Conservation (phyloP, 2,797 vertebrate species). For the Chelon labrosus region DNA sequence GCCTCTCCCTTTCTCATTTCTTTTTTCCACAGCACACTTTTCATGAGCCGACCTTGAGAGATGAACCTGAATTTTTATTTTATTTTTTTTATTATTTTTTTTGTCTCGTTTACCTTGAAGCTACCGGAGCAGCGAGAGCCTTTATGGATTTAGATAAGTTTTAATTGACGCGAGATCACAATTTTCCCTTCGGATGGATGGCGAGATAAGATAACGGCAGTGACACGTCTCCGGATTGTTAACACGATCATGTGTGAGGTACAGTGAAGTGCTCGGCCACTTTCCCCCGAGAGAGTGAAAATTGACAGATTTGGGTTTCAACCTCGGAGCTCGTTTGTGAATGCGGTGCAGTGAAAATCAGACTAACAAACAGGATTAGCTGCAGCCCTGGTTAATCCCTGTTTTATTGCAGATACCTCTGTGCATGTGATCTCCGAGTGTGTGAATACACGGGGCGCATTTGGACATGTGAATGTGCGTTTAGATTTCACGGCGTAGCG, state of each 20-base stretch:
- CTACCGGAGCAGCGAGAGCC: constrained; percentile 19
- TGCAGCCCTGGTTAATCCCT: constrained; percentile 67
- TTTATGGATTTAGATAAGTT: constrained; percentile 23
- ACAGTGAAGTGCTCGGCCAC: constrained; percentile 25
- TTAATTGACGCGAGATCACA: neutral
- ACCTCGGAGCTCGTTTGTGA: constrained; percentile 55
- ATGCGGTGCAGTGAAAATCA: constrained; percentile 40
- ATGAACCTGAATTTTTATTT: constrained; percentile 16
- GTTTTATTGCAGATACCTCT: constrained; percentile 65
- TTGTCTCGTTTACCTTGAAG: constrained; percentile 37
- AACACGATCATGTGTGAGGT: constrained; percentile 5
- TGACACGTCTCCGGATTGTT: constrained; percentile 14
- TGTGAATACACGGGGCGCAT: neutral
- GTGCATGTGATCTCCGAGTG: neutral
- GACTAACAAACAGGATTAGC: constrained; percentile 77
- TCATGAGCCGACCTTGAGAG: constrained; percentile 47
- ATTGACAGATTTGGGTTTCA: constrained; percentile 77
- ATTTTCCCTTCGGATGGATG: neutral
- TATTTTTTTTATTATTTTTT: constrained; percentile 9
- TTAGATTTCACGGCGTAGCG: constrained; percentile 26
- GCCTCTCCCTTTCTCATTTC: constrained; percentile 53
- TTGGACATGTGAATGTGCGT: constrained; percentile 19
- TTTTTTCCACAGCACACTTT: constrained; percentile 47
- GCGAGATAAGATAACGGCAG: constrained; percentile 21
- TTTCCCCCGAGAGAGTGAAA: constrained; percentile 17